Conservation (phyloP, 2,888 invertebrate species). For the Torymus texanus region DNA sequence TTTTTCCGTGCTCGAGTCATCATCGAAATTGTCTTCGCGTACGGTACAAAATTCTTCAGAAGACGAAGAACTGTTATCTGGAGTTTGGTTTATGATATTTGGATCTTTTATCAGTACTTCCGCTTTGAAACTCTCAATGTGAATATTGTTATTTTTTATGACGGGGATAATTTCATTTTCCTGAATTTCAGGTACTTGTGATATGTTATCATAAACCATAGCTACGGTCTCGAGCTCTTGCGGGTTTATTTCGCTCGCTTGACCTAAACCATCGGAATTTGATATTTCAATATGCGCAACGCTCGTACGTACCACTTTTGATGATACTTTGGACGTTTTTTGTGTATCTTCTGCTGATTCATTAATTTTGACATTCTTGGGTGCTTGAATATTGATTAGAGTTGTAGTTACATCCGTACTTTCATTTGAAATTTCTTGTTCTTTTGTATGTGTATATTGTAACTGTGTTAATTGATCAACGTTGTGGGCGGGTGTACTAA, state of each 20-base stretch:
- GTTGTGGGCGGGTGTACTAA: neutral
- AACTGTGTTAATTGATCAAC: neutral
- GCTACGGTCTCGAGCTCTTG: conserved; percentile 14
- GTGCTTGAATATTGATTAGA: no score
- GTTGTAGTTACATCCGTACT: neutral
- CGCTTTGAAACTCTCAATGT: neutral
- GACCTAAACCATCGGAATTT: neutral
- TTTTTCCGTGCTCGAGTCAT: conserved; percentile 8
- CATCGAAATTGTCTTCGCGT: conserved; percentile 43
- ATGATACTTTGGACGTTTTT: conserved; percentile 18
- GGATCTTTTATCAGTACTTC: neutral
- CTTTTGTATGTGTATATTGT: neutral
- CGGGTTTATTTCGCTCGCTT: neutral
- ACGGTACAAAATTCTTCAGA: conserved; percentile 55
- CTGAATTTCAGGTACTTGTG: neutral
- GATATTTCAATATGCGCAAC: conserved; percentile 37
- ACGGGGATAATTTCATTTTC: conserved; percentile 21
- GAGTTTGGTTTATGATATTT: conserved; percentile 4
- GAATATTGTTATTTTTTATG: neutral
- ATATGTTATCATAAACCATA: neutral
- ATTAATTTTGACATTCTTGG: neutral
- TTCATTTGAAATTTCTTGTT: neutral
- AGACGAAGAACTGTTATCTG: conserved; percentile 36
- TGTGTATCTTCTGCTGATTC: neutral
- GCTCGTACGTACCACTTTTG: conserved; percentile 42